Evolutionary conservation across 2,888 invertebrate species (phyloP).

Genomic region (Drosophila subquinaria): DNA sequence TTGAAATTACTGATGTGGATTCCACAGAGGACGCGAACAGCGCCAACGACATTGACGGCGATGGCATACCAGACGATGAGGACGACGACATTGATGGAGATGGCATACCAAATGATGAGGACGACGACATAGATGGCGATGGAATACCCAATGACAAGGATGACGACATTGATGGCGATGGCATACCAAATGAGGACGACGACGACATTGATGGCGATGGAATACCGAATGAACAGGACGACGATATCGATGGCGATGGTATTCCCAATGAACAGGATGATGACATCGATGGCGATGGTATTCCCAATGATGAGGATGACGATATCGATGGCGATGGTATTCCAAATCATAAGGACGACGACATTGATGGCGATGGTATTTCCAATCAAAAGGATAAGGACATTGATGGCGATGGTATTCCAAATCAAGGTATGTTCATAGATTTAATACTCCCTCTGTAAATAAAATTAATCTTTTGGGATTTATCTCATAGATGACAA

Average conservation of each 20-base stretch:
- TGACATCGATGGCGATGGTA: slow-evolving; percentile 84
- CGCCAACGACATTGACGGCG: slow-evolving; percentile 84
- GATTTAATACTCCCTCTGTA: not conserved
- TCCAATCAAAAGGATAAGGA: slow-evolving; percentile 85
- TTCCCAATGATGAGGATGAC: slow-evolving; percentile 80
- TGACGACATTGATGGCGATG: slow-evolving; percentile 80
- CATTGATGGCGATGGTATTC: slow-evolving; percentile 81
- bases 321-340: slow-evolving; percentile 81
- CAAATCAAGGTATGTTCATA: slow-evolving; percentile 41
- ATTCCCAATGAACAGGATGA: slow-evolving; percentile 83
- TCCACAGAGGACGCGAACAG: slow-evolving; percentile 79
- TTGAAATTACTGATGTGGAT: slow-evolving; percentile 83
- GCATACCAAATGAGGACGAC: slow-evolving; percentile 73
- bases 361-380: slow-evolving; percentile 79
- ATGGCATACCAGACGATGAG: slow-evolving; percentile 83
- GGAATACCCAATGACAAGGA: slow-evolving; percentile 84
- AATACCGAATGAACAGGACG: slow-evolving; percentile 74
- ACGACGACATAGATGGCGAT: slow-evolving; percentile 86
- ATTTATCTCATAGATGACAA: slow-evolving; percentile 53
- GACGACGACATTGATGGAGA: slow-evolving; percentile 85
- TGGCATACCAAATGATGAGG: slow-evolving; percentile 85
- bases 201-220: slow-evolving; percentile 81
- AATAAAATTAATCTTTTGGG: not conserved
- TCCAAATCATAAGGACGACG: slow-evolving; percentile 72
- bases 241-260: slow-evolving; percentile 82